A percentile compares a stretch with the other conserved stretches of the same genome.
phyloP scores from a whole-genome alignment of 2,888 invertebrate genomes.

The Netelia inedita region DNA sequence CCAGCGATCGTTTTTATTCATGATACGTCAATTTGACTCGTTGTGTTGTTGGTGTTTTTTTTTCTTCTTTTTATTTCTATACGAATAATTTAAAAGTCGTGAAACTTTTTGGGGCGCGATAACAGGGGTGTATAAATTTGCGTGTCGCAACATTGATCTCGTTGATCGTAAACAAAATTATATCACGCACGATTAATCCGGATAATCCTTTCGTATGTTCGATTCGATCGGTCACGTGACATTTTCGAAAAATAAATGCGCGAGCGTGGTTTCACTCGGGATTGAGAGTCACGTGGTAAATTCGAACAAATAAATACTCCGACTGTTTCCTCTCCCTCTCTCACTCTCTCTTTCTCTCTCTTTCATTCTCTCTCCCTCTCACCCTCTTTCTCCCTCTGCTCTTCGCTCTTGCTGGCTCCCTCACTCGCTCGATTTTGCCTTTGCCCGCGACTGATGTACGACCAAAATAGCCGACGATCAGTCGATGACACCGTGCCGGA shows the following conservation, averaged over 20 bases:
- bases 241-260: slow-evolving; percentile 29
- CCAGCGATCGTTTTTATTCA: no score
- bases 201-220: not conserved
- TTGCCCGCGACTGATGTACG: slow-evolving; percentile 69
- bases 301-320: slow-evolving; percentile 69
- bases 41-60: no score
- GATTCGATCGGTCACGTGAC: slow-evolving; percentile 23
- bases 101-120: not conserved
- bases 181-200: not conserved
- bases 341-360: slow-evolving; percentile 39
- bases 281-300: slow-evolving; percentile 73
- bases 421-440: slow-evolving; percentile 37
- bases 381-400: slow-evolving; percentile 38
- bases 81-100: no score
- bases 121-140: not conserved
- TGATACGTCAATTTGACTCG: no score
- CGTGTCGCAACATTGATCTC: not conserved
- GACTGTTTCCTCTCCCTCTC: slow-evolving; percentile 1
- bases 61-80: no score
- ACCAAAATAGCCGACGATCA: slow-evolving; percentile 77
- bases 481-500: slow-evolving; percentile 77
- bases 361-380: slow-evolving; percentile 40
- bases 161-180: not conserved
- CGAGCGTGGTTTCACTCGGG: slow-evolving; percentile 4
- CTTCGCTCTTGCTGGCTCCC: slow-evolving; percentile 48